Evolutionary conservation across 2,797 vertebrate species (phyloP).

Genomic region (Chaunax sp.): DNA sequence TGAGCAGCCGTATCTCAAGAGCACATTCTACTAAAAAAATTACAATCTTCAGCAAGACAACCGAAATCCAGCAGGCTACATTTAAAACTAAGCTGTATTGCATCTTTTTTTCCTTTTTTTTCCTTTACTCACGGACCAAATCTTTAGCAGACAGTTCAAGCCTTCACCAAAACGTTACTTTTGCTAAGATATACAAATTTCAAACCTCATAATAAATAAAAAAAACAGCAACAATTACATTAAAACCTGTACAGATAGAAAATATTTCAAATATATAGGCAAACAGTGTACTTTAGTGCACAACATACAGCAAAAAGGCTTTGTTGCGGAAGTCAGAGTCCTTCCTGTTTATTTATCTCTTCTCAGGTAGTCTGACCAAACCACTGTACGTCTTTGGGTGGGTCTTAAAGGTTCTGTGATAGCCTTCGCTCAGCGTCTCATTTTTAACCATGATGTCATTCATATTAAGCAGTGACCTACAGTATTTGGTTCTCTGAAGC

Average conservation of each 20-base stretch:
- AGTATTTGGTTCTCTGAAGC: conserved; percentile 35
- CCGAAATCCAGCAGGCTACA: conserved; percentile 52
- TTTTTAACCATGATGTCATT: conserved; percentile 1
- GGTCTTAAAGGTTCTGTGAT: background rate
- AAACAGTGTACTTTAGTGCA: conserved; percentile 84
- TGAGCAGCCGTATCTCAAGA: conserved; percentile 46
- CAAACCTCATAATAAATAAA: conserved; percentile 82
- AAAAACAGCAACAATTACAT: conserved; percentile 70
- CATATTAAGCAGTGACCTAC: background rate
- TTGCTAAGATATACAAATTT: conserved; percentile 63
- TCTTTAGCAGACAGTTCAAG: conserved; percentile 59
- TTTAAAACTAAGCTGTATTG: conserved; percentile 48
- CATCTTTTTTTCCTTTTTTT: conserved; percentile 43
- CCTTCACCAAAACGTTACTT: conserved; percentile 62
- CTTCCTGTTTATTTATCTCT: conserved; percentile 24
- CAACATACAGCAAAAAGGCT: conserved; percentile 78
- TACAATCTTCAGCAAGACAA: conserved; percentile 51
- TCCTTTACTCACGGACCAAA: conserved; percentile 32
- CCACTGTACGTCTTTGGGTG: conserved; percentile 38
- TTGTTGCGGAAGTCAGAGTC: conserved; percentile 29
- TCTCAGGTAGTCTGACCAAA: conserved; percentile 35
- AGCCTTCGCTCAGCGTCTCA: conserved; percentile 27
- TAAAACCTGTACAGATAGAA: conserved; percentile 78
- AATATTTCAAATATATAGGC: conserved; percentile 76
- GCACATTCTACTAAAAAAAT: conserved; percentile 47